Evolutionary conservation across 2,888 invertebrate species (phyloP).

Genomic region (Idaea straminata): DNA sequence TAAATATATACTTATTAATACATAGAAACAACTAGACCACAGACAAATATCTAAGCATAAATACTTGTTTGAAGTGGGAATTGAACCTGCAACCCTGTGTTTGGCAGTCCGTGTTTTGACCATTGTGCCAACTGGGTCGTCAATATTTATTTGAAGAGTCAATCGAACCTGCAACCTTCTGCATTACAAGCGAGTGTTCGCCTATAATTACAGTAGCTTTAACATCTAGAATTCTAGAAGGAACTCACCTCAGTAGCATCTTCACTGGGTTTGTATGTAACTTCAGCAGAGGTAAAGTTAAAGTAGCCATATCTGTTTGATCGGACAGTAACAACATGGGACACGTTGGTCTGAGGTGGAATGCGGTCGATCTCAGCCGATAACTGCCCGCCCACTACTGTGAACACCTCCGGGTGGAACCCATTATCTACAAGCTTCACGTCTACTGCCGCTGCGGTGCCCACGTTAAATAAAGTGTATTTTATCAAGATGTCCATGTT

Average conservation of each 20-base stretch:
- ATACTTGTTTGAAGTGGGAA: no score
- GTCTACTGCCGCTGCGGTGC: constrained; percentile 93
- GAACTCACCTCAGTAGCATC: constrained; percentile 85
- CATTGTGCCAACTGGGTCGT: no score
- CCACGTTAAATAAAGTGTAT: constrained; percentile 96
- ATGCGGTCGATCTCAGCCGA: constrained; percentile 92
- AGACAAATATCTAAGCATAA: no score
- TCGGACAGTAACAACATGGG: constrained; percentile 94
- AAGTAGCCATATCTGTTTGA: constrained; percentile 96
- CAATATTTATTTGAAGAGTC: no score
- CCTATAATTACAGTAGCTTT: background rate
- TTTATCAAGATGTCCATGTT: constrained; percentile 97
- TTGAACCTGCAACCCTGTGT: no score
- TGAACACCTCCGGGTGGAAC: constrained; percentile 95
- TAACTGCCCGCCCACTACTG: constrained; percentile 92
- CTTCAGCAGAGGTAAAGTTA: constrained; percentile 97
- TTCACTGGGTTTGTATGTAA: constrained; percentile 92
- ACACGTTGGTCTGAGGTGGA: constrained; percentile 94
- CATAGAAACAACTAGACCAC: no score
- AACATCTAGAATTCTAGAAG: background rate
- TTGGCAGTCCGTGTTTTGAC: no score
- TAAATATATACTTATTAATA: no score
- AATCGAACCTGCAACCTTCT: no score
- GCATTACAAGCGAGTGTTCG: no score
- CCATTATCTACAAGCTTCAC: constrained; percentile 94